These are phyloP conservation scores for Mormyrops boulengeri DNA, from an alignment of 2,797 vertebrate species.

Conservation along the genomic window DNA sequence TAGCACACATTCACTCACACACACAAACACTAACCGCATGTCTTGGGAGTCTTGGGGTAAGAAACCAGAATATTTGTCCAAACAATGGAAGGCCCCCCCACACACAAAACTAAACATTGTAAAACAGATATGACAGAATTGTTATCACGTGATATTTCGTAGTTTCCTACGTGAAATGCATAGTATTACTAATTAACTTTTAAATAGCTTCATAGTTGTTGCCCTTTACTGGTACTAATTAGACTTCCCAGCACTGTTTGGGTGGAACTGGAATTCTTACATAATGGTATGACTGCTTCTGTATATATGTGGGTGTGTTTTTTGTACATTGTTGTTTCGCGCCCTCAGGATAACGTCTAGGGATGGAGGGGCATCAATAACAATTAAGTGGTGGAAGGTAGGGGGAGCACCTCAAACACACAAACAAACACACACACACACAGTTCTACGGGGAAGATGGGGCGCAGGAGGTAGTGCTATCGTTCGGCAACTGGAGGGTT, in stretches of 20 bases:
- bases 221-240: background rate
- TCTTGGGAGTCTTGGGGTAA: background rate
- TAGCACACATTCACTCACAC: background rate
- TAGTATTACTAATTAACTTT: background rate
- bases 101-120: background rate
- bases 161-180: background rate
- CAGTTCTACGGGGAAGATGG: no score
- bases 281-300: slow-evolving; percentile 5
- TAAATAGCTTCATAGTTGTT: background rate
- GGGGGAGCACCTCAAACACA: no score
- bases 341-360: no score
- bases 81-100: background rate
- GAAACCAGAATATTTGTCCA: background rate
- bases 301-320: slow-evolving; percentile 1
- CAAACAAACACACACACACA: no score
- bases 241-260: background rate
- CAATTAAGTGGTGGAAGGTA: no score
- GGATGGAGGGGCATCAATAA: no score
- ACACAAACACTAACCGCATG: background rate
- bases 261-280: background rate
- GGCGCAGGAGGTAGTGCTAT: no score
- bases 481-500: no score
- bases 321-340: background rate
- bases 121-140: background rate
- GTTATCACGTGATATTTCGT: background rate